Percentiles rank a stretch among this genome's conserved stretches.
Conservation (phyloP, 2,888 invertebrate species). For the Rotaria macrura region DNA sequence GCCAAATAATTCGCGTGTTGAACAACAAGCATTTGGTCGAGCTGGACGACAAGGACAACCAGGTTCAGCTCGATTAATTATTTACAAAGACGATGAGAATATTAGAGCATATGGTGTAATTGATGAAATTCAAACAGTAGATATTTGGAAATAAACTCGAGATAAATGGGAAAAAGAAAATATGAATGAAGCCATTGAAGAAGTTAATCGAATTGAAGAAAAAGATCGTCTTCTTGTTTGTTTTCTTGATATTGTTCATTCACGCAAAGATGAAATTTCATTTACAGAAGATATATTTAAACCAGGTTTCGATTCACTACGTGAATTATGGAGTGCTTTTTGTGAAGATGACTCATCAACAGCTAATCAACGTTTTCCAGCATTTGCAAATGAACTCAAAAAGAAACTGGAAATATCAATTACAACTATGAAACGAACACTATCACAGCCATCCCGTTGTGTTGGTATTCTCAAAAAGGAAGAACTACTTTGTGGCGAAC, state of each 20-base stretch:
- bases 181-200: not conserved
- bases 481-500: too few relatives aligned
- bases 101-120: not conserved
- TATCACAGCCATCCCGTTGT: too few relatives aligned
- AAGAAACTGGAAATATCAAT: not conserved
- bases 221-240: not conserved
- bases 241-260: not conserved
- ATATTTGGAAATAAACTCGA: not conserved
- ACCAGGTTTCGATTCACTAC: not conserved
- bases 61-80: constrained; percentile 33
- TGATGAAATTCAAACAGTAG: not conserved
- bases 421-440: not conserved
- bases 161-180: not conserved
- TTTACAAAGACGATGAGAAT: not conserved
- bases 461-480: too few relatives aligned
- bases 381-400: not conserved
- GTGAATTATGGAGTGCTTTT: not conserved
- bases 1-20: constrained; percentile 34
- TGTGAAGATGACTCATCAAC: not conserved
- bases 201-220: not conserved
- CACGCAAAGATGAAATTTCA: not conserved
- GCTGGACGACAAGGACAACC: constrained; percentile 35
- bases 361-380: not conserved
- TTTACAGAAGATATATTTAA: not conserved
- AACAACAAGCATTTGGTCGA: constrained; percentile 35